Evolutionary conservation across 1,140 invertebrate genomes (phyloP).

Genomic region (Zeugodacus cucurbitae): DNA sequence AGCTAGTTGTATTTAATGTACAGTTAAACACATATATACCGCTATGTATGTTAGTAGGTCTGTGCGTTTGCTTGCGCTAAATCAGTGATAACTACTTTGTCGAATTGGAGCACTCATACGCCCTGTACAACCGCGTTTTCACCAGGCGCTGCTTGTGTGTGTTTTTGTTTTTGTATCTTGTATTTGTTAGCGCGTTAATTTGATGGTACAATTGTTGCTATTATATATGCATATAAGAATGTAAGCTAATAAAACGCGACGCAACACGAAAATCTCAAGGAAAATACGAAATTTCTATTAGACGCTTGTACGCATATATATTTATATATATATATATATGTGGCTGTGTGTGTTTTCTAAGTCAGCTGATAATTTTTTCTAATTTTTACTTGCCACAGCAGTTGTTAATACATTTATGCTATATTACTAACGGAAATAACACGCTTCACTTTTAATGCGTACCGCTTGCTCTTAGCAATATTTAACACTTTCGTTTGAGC

Average conservation of each 20-base stretch:
- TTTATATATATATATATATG: neutral
- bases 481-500: neutral
- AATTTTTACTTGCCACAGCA: neutral
- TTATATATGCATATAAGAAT: neutral
- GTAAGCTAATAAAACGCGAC: neutral
- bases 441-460: neutral
- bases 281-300: neutral
- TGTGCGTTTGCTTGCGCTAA: neutral
- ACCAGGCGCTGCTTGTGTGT: neutral
- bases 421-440: neutral
- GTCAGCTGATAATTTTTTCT: neutral
- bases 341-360: neutral
- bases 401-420: neutral
- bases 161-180: neutral
- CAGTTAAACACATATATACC: neutral
- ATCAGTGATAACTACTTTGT: neutral
- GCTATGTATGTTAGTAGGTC: conserved; percentile 11
- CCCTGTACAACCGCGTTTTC: neutral
- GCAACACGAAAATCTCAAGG: neutral
- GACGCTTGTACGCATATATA: neutral
- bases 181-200: neutral
- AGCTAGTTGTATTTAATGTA: neutral
- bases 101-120: neutral
- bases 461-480: neutral
- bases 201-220: neutral